A percentile compares a stretch with the other conserved stretches of the same genome.
Conservation (phyloP, 1,140 invertebrate genomes). For the Papilio aristodemus region DNA sequence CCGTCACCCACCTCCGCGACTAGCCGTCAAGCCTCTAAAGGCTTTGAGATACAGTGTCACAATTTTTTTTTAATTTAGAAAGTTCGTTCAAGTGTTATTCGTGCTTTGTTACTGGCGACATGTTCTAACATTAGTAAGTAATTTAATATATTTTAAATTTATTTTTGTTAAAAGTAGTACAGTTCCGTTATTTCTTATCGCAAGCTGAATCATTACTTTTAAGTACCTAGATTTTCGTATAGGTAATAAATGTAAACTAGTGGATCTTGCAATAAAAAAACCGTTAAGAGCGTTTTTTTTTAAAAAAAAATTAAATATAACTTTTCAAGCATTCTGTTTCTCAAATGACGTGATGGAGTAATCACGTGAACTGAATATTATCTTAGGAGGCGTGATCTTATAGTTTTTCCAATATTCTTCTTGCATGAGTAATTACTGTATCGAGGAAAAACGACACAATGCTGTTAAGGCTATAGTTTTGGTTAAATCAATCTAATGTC, state of each 20-base stretch:
- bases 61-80: slow-evolving; percentile 62
- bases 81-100: slow-evolving; percentile 55
- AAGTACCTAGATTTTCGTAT: background rate
- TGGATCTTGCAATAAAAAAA: background rate
- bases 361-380: slow-evolving; percentile 35
- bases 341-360: background rate
- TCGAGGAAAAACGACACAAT: background rate
- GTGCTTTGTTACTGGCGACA: slow-evolving; percentile 44
- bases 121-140: slow-evolving; percentile 56
- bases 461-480: background rate
- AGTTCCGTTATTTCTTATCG: slow-evolving; percentile 3
- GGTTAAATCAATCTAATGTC: background rate
- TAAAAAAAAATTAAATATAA: background rate
- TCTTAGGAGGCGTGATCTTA: slow-evolving; percentile 33
- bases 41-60: slow-evolving; percentile 55
- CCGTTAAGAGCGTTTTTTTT: slow-evolving; percentile 1
- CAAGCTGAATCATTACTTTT: slow-evolving; percentile 26
- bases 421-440: slow-evolving; percentile 31
- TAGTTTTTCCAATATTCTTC: slow-evolving; percentile 35
- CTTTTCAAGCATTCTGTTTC: background rate
- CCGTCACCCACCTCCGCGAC: slow-evolving; percentile 67
- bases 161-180: background rate
- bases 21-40: slow-evolving; percentile 65
- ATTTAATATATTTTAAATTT: slow-evolving; percentile 28
- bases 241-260: slow-evolving; percentile 3